These are phyloP conservation scores for Rhamphomyia laevipes DNA, from an alignment of 2,888 invertebrate species.

Conservation along the genomic window DNA sequence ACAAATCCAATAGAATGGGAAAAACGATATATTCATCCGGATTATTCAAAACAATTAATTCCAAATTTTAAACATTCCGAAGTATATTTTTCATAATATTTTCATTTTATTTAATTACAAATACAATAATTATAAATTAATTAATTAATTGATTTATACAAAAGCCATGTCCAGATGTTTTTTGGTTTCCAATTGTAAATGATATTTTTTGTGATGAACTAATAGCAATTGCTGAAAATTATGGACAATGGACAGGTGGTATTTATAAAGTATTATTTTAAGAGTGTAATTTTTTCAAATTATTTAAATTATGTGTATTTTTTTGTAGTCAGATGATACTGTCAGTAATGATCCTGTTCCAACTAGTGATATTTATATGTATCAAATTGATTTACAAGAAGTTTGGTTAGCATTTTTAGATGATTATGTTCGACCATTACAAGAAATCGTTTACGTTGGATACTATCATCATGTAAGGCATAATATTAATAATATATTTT, in stretches of 20 bases:
- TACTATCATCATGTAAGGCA: slow-evolving; percentile 75
- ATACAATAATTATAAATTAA: neutral
- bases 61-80: slow-evolving; percentile 46
- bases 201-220: slow-evolving; percentile 72
- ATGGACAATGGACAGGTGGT: slow-evolving; percentile 57
- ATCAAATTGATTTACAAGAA: slow-evolving; percentile 65
- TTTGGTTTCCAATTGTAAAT: slow-evolving; percentile 82
- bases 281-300: too few species aligned
- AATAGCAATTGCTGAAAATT: slow-evolving; percentile 81
- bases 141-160: too few species aligned
- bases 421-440: slow-evolving; percentile 79
- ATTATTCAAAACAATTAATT: slow-evolving; percentile 62
- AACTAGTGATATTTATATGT: slow-evolving; percentile 97
- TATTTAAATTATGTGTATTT: too few species aligned
- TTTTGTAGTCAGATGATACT: slow-evolving; percentile 59
- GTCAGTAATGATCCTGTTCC: slow-evolving; percentile 98
- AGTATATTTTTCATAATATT: slow-evolving; percentile 34
- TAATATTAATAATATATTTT: too few species aligned
- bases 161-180: slow-evolving; percentile 96
- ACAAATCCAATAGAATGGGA: slow-evolving; percentile 92
- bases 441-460: slow-evolving; percentile 79
- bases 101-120: neutral
- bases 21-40: slow-evolving; percentile 72
- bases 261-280: too few species aligned
- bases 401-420: slow-evolving; percentile 83